Percentiles rank a stretch among this genome's conserved stretches.
Evolutionary conservation across 2,113 vertebrate genomes (phyloP).

Genomic region (Steatornis caripensis): DNA sequence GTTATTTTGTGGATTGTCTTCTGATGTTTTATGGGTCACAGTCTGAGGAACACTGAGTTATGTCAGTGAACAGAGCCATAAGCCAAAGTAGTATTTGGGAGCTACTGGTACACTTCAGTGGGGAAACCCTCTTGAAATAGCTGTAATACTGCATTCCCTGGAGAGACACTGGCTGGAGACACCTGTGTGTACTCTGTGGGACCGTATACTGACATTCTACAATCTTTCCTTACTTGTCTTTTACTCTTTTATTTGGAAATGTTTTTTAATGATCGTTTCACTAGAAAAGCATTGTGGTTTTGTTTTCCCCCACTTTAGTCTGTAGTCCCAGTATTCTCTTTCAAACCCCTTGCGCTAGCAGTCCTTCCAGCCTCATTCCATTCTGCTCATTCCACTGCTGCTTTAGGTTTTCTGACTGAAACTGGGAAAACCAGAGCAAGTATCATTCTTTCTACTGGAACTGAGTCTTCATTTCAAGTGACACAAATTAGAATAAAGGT

Average conservation of each 20-base stretch:
- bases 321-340: not conserved
- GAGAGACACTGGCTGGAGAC: not conserved
- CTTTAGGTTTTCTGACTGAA: conserved; percentile 92
- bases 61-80: not conserved
- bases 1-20: not conserved
- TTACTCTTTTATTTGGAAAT: not conserved
- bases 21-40: not conserved
- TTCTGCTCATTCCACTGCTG: not conserved
- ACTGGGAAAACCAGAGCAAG: conserved; percentile 90
- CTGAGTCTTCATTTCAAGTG: conserved; percentile 90
- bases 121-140: not conserved
- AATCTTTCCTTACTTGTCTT: not conserved
- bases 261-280: not conserved
- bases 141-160: not conserved
- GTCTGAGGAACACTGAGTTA: not conserved
- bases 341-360: not conserved
- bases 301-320: not conserved
- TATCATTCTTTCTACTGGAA: conserved; percentile 90
- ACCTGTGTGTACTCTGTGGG: not conserved
- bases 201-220: too few species aligned
- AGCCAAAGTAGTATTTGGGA: not conserved
- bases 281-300: not conserved
- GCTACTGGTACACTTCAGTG: not conserved
- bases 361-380: not conserved
- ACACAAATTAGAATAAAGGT: conserved; percentile 96